phyloP scores from a whole-genome alignment of 2,888 invertebrate species.

The Autographa pulchrina region DNA sequence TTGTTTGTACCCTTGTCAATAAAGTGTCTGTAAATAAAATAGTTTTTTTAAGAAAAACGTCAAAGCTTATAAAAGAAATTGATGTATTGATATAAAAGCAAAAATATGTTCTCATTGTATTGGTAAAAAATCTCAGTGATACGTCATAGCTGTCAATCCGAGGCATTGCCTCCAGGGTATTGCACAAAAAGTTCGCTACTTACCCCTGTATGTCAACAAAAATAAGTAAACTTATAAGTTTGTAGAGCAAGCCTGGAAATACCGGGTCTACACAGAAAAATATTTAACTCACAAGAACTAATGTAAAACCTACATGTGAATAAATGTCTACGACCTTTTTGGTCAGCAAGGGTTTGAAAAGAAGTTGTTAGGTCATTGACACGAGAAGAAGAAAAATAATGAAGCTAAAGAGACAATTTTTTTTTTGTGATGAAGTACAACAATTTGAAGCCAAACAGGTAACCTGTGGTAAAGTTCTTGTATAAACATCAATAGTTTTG shows the following conservation, averaged over 20 bases:
- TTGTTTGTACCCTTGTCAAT: slow-evolving; percentile 67
- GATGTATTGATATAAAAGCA: slow-evolving; percentile 89
- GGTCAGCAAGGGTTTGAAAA: too few species aligned
- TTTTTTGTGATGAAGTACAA: neutral
- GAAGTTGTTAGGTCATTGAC: too few species aligned
- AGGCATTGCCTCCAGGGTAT: slow-evolving; percentile 80
- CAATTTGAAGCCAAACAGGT: neutral
- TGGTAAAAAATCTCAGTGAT: slow-evolving; percentile 86
- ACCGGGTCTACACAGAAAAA: neutral
- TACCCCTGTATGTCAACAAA: slow-evolving; percentile 44
- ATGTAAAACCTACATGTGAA: too few species aligned
- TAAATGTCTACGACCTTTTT: too few species aligned
- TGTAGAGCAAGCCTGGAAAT: neutral
- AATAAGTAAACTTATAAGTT: slow-evolving; percentile 9
- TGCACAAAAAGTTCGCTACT: slow-evolving; percentile 78
- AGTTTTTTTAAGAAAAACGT: slow-evolving; percentile 69
- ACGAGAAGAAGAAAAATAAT: too few species aligned
- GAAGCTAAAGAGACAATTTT: too few species aligned
- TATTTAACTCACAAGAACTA: too few species aligned
- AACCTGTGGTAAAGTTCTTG: too few species aligned
- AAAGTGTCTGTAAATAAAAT: slow-evolving; percentile 67
- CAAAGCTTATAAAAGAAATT: slow-evolving; percentile 82
- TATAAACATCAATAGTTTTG: neutral
- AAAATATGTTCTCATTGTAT: slow-evolving; percentile 85
- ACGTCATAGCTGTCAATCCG: slow-evolving; percentile 87